Conservation (phyloP, 2,113 vertebrate species). For the Tragelaphus buxtoni region DNA sequence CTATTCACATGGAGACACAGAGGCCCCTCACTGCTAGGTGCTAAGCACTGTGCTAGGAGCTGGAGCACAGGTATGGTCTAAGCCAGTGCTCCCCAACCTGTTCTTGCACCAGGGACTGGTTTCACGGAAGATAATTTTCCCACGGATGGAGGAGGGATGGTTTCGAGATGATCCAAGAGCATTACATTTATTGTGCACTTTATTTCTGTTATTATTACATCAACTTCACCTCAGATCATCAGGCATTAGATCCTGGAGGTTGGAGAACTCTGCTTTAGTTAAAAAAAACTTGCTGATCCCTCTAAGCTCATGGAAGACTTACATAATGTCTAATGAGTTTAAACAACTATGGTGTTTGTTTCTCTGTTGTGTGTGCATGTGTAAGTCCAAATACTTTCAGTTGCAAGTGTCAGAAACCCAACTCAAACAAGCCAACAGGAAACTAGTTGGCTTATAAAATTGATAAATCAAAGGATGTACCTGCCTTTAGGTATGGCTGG, state of each 20-base stretch:
- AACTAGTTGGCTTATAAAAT: neutral
- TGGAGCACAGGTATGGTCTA: neutral
- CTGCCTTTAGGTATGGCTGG: neutral
- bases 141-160: neutral
- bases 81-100: neutral
- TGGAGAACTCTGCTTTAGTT: neutral
- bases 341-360: slow-evolving; percentile 6
- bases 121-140: neutral
- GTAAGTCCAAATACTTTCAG: neutral
- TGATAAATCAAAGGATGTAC: neutral
- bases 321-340: neutral
- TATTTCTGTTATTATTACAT: neutral
- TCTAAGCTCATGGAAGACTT: neutral
- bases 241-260: neutral
- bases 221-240: neutral
- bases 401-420: neutral
- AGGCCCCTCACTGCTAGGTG: neutral
- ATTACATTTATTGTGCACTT: neutral
- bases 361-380: slow-evolving; percentile 47
- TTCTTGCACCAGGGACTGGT: neutral
- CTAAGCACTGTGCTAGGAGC: neutral
- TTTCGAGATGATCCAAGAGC: neutral
- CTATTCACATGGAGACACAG: neutral
- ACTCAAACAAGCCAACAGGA: neutral
- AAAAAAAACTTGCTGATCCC: neutral